Percentiles rank a stretch among this genome's conserved stretches.
Conservation (phyloP, 2,797 vertebrate genomes). For the Pseudochirops corinnae region DNA sequence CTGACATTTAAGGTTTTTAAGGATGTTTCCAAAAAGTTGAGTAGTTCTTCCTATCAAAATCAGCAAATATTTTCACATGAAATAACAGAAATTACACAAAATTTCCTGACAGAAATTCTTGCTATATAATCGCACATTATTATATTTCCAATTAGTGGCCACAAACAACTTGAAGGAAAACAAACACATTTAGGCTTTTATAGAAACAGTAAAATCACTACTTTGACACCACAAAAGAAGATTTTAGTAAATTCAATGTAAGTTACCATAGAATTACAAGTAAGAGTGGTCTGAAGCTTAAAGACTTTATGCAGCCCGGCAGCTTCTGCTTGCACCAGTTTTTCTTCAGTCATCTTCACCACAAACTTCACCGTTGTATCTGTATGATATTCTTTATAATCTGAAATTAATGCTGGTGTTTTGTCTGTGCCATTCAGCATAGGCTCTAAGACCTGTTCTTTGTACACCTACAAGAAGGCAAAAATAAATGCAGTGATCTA, state of each 20-base stretch:
- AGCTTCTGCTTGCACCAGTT: constrained; percentile 96
- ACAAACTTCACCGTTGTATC: constrained; percentile 98
- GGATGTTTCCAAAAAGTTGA: not conserved
- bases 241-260: constrained; percentile 59
- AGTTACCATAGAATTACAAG: constrained; percentile 99
- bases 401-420: constrained; percentile 95
- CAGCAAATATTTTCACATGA: not conserved
- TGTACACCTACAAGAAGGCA: constrained; percentile 90
- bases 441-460: constrained; percentile 97
- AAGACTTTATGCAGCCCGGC: constrained; percentile 98
- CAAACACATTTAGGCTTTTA: not conserved
- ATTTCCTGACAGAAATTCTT: not conserved
- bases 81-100: not conserved
- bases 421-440: constrained; percentile 99
- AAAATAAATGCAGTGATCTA: constrained; percentile 4
- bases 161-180: not conserved
- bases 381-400: constrained; percentile 99
- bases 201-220: constrained; percentile 42
- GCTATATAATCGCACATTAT: not conserved
- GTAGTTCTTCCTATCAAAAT: not conserved
- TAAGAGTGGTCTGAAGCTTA: constrained; percentile 97
- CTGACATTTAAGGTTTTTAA: not conserved
- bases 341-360: constrained; percentile 98
- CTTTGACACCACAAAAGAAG: constrained; percentile 34
- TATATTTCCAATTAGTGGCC: not conserved